Conservation (phyloP, 2,888 invertebrate species). For the Drosophila paranaensis region DNA sequence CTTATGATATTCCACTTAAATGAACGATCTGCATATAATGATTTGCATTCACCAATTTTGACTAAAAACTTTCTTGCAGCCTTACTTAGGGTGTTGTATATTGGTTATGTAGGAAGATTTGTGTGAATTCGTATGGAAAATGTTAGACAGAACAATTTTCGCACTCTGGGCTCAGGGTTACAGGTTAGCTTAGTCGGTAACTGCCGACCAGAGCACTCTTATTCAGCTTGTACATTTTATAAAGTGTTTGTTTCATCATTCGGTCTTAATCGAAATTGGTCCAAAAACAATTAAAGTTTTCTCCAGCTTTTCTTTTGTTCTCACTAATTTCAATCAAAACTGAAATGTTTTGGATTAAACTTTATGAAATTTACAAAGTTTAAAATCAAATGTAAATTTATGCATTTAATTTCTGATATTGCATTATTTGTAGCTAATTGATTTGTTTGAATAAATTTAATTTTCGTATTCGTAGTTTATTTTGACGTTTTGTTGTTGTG, state of each 20-base stretch:
- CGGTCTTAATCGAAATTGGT: conserved; percentile 15
- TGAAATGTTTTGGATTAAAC: not conserved
- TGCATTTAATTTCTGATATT: conserved; percentile 7
- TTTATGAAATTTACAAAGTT: conserved; percentile 1
- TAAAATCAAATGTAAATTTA: conserved; percentile 7
- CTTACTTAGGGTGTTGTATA: too few species aligned
- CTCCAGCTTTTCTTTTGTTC: not conserved
- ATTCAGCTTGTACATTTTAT: conserved; percentile 12
- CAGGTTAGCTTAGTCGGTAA: not conserved
- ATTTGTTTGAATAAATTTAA: conserved; percentile 17
- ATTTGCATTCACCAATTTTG: too few species aligned
- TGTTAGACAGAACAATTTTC: not conserved
- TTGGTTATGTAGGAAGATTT: too few species aligned
- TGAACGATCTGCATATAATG: too few species aligned
- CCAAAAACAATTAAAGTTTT: not conserved
- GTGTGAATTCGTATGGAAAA: too few species aligned
- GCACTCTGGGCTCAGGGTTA: not conserved
- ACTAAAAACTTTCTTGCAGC: too few species aligned
- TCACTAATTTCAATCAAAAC: conserved; percentile 6
- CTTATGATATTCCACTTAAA: too few species aligned
- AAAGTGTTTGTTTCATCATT: not conserved
- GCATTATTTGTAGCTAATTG: conserved; percentile 18
- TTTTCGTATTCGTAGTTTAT: conserved; percentile 57
- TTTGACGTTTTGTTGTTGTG: conserved; percentile 47
- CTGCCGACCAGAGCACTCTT: conserved; percentile 5